phyloP scores from a whole-genome alignment of 2,888 invertebrate genomes.

The Eupithecia tripunctaria region DNA sequence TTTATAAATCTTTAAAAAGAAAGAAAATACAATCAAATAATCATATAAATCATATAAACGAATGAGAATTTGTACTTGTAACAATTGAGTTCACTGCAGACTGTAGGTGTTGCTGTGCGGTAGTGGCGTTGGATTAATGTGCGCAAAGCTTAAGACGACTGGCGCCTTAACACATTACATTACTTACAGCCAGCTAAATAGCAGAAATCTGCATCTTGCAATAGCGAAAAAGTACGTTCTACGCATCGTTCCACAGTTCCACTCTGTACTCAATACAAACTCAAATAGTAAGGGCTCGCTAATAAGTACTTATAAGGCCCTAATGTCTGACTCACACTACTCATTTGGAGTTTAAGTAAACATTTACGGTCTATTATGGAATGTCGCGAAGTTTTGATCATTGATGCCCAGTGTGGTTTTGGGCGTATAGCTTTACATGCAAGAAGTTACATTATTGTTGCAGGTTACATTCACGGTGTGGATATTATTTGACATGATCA shows the following conservation, averaged over 20 bases:
- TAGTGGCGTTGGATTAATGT: too few relatives aligned
- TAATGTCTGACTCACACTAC: conserved; percentile 68
- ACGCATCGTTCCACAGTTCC: not conserved
- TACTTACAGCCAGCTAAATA: not conserved
- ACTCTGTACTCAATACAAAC: not conserved
- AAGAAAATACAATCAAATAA: too few relatives aligned
- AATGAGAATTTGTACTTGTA: too few relatives aligned
- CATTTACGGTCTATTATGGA: conserved; percentile 58
- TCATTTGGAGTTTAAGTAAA: conserved; percentile 66
- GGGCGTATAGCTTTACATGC: not conserved
- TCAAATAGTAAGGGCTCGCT: conserved; percentile 52
- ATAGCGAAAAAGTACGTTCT: conserved; percentile 1
- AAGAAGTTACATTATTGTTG: too few relatives aligned
- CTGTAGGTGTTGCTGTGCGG: too few relatives aligned
- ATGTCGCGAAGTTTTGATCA: conserved; percentile 38
- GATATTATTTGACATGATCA: not conserved
- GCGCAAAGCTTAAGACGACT: too few relatives aligned
- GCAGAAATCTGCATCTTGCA: not conserved
- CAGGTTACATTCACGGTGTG: not conserved
- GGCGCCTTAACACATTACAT: not conserved
- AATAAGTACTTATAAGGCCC: conserved; percentile 72
- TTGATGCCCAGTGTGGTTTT: not conserved
- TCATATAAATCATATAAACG: too few relatives aligned
- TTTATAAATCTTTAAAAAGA: too few relatives aligned
- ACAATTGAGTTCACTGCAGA: too few relatives aligned